Percentiles rank a stretch among this genome's conserved stretches.
phyloP scores from a whole-genome alignment of 2,113 vertebrate genomes.

The Aramus guarauna region DNA sequence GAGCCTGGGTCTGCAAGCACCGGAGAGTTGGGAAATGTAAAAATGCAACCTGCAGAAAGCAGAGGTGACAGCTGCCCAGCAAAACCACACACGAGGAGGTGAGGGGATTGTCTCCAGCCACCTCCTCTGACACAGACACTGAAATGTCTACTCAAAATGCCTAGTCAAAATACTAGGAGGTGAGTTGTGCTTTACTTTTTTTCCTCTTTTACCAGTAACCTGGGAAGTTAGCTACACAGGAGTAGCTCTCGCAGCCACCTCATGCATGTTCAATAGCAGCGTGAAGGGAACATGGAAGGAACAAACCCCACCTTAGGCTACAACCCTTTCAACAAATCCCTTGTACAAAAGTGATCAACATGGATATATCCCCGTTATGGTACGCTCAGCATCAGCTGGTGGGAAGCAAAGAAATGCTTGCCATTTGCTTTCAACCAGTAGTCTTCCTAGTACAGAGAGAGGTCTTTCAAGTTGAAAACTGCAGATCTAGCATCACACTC shows the following conservation, averaged over 20 bases:
- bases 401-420: not conserved
- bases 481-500: not conserved
- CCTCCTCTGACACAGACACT: not conserved
- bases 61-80: not conserved
- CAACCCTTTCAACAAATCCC: not conserved
- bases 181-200: not conserved
- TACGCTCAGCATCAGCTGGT: not conserved
- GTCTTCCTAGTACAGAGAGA: not conserved
- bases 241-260: not conserved
- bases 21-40: not conserved
- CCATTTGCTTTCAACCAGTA: not conserved
- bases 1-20: not conserved
- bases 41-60: not conserved
- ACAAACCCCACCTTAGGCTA: not conserved
- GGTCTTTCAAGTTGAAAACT: not conserved
- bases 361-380: not conserved
- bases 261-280: not conserved
- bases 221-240: not conserved
- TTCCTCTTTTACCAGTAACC: not conserved
- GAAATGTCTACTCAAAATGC: not conserved
- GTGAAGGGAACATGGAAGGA: not conserved
- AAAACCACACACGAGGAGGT: not conserved
- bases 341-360: not conserved
- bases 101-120: not conserved
- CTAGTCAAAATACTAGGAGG: not conserved